A percentile compares a stretch with the other conserved stretches of the same genome.
phyloP scores from a whole-genome alignment of 2,113 vertebrate genomes.

The Lepidothrix coronata region DNA sequence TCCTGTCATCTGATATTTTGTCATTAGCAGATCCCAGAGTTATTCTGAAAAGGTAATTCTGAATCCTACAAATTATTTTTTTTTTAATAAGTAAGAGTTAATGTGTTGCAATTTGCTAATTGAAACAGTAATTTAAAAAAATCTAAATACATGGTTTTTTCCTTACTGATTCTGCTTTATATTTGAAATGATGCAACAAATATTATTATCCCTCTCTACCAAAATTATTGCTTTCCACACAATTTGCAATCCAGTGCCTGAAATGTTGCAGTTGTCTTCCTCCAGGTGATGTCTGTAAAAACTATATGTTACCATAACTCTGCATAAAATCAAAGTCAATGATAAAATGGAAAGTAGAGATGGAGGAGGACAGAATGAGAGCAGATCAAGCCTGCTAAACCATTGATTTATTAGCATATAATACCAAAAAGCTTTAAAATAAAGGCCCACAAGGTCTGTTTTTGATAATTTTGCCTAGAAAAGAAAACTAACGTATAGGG shows the following conservation, averaged over 20 bases:
- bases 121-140: not conserved
- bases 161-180: not conserved
- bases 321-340: slow-evolving; percentile 61
- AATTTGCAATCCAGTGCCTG: not conserved
- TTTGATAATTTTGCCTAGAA: slow-evolving; percentile 55
- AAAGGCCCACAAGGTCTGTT: slow-evolving; percentile 23
- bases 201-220: not conserved
- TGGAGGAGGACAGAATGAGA: not conserved
- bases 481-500: not conserved
- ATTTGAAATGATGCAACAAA: not conserved
- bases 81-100: not conserved
- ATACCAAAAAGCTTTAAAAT: not conserved
- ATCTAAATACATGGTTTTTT: not conserved
- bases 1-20: not conserved
- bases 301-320: not conserved
- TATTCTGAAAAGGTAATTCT: not conserved
- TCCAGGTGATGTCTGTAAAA: not conserved
- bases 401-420: slow-evolving; percentile 30
- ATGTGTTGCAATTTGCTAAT: not conserved
- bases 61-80: not conserved
- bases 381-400: slow-evolving; percentile 27
- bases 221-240: not conserved
- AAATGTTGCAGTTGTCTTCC: slow-evolving; percentile 30
- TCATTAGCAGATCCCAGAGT: not conserved
- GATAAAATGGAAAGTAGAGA: slow-evolving; percentile 53